These are phyloP conservation scores for Columba livia DNA, from an alignment of 2,113 vertebrate genomes.

Conservation along the genomic window DNA sequence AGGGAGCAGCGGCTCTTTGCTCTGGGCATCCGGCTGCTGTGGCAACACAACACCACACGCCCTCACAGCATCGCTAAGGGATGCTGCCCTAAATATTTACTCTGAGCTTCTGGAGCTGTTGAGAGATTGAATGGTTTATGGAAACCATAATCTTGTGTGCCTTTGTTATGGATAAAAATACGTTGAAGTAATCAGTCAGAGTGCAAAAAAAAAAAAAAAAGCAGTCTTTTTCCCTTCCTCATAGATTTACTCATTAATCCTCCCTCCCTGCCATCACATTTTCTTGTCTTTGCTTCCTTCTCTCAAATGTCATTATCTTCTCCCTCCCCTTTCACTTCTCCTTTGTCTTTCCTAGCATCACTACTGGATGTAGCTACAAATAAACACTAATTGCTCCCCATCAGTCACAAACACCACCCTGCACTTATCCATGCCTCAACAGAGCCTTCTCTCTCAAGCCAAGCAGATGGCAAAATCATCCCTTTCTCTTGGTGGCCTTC, in stretches of 20 bases:
- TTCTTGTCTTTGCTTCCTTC: background rate
- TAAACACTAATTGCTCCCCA: background rate
- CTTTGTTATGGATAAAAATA: slow-evolving; percentile 6
- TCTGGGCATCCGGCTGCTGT: background rate
- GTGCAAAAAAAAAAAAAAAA: background rate
- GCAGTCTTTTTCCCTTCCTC: background rate
- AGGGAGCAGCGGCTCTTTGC: background rate
- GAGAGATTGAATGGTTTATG: slow-evolving; percentile 21
- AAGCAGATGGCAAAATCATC: background rate
- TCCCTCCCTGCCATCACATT: background rate
- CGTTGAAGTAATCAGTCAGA: background rate
- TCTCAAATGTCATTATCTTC: background rate
- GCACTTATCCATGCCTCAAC: background rate
- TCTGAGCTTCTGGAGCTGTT: background rate
- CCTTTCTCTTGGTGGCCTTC: background rate
- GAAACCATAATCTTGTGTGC: background rate
- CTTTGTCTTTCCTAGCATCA: background rate
- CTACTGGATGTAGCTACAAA: background rate
- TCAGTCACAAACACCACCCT: background rate
- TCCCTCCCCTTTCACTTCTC: background rate
- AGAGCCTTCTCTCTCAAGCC: background rate
- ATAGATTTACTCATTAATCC: background rate
- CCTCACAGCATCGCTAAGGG: slow-evolving; percentile 36
- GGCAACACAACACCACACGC: slow-evolving; percentile 29
- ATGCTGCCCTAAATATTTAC: slow-evolving; percentile 61